Evolutionary conservation across 2,113 vertebrate genomes (phyloP), one percentile per base, ranked within the genome.

Genomic region (Lamprotornis superbus): DNA sequence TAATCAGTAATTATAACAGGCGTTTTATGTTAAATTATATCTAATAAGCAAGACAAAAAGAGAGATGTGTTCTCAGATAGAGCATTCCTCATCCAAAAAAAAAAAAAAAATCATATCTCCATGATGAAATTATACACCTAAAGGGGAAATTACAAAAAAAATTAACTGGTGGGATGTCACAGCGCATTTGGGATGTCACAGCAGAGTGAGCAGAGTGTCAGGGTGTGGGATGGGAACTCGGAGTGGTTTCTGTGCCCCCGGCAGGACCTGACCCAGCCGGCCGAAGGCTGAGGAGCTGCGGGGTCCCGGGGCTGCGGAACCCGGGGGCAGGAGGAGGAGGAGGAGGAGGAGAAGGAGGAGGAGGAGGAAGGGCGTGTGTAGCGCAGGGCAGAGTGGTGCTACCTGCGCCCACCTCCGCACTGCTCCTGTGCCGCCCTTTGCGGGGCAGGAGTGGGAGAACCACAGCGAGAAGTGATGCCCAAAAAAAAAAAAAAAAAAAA

Each of bases 11-110:
- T 83, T 97, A 91, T 95, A 97, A 97, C 85, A 95, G 81, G 96
- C 97, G 47, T 94, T 97, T 93, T 97, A 94, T 88, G 97, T 97
- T 96, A 81, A 94, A 97, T 97, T 94, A 97, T 93, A 77, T 81
- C 76, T 84, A 67, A 87, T 15, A 77, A 83, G 88, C 93, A 92
- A 77, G 88, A 95, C 96, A 97, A 97, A 97, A 92, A 95, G 88
- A 50, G 68, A 59, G 64, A 78, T 44, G 56, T 50, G 79, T 46
- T 83, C 75, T 91, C 8, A 8, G 69, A 87, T n/a, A 60, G n/a
- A 87, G 78, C 42, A 53, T 79, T 35, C 15, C 25, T 44, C 18
- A 0, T 27, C 0, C 42, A 37, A 46, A 37, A 40, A 74, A 39
- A 52, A 18, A 27, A 20, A 30, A 64, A 61, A n/a, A 46, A 20